These are phyloP conservation scores for Montipora foliosa DNA, from an alignment of 64 coral and sea anemone species.

Conservation along the genomic window DNA sequence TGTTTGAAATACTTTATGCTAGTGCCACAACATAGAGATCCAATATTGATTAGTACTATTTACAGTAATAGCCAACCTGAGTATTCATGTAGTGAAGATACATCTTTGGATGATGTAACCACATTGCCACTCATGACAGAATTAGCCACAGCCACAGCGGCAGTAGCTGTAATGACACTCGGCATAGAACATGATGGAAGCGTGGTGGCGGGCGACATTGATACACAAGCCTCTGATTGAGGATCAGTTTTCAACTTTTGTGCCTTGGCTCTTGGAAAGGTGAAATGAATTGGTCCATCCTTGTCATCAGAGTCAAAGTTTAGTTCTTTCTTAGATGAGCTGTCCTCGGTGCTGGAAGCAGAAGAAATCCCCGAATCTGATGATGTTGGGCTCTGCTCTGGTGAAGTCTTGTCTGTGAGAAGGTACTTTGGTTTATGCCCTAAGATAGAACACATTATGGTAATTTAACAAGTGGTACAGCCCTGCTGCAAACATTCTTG, in stretches of 20 bases:
- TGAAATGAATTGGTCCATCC: constrained; percentile 72
- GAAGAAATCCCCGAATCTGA: constrained; percentile 98
- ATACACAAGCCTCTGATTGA: constrained; percentile 28
- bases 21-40: too few species aligned
- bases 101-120: constrained; percentile 10
- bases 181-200: constrained; percentile 68
- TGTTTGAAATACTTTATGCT: too few species aligned
- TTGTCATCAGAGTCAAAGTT: constrained; percentile 72
- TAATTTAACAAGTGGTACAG: neutral
- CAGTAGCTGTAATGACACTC: constrained; percentile 87
- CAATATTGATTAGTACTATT: too few species aligned
- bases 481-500: too few species aligned
- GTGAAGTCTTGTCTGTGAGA: constrained; percentile 78
- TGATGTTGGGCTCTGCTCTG: constrained; percentile 97
- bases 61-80: neutral
- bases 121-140: constrained; percentile 80
- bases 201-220: constrained; percentile 11
- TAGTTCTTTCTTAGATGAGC: constrained; percentile 81
- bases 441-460: neutral
- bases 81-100: neutral
- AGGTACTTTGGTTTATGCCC: constrained; percentile 84
- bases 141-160: constrained; percentile 92
- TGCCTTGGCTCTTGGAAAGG: constrained; percentile 76
- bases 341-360: constrained; percentile 85
- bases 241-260: constrained; percentile 33